Percentiles rank a stretch among this genome's conserved stretches.
Evolutionary conservation across 2,113 vertebrate genomes (phyloP).

Genomic region (Ictidomys tridecemlineatus): DNA sequence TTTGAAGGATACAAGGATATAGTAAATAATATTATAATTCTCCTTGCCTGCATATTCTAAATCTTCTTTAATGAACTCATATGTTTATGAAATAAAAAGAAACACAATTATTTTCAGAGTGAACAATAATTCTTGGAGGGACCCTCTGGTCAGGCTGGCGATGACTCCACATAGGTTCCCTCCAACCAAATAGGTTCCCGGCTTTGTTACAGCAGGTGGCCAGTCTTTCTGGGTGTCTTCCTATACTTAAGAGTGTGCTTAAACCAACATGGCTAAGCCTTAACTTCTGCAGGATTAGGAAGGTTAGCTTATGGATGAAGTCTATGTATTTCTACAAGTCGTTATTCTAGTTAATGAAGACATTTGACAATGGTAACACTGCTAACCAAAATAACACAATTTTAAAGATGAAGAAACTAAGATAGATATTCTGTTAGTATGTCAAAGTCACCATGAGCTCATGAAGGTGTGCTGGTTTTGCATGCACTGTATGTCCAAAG

Average conservation of each 20-base stretch:
- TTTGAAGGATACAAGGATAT: conserved; percentile 46
- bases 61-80: background rate
- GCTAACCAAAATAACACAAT: background rate
- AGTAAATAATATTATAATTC: conserved; percentile 49
- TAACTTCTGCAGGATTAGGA: background rate
- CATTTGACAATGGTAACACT: background rate
- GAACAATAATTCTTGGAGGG: background rate
- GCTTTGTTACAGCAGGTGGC: background rate
- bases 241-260: background rate
- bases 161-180: background rate
- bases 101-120: conserved; percentile 27
- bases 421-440: background rate
- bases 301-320: background rate
- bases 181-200: background rate
- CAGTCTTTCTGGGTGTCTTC: background rate
- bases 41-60: background rate
- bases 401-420: conserved; percentile 28
- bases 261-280: background rate
- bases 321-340: background rate
- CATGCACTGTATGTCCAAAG: background rate
- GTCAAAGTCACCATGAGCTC: background rate
- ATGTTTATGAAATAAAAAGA: conserved; percentile 49
- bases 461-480: background rate
- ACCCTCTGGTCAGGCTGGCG: background rate
- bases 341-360: background rate